These are phyloP conservation scores for Monomorium pharaonis DNA, from an alignment of 1,140 invertebrate species.

Conservation along the genomic window DNA sequence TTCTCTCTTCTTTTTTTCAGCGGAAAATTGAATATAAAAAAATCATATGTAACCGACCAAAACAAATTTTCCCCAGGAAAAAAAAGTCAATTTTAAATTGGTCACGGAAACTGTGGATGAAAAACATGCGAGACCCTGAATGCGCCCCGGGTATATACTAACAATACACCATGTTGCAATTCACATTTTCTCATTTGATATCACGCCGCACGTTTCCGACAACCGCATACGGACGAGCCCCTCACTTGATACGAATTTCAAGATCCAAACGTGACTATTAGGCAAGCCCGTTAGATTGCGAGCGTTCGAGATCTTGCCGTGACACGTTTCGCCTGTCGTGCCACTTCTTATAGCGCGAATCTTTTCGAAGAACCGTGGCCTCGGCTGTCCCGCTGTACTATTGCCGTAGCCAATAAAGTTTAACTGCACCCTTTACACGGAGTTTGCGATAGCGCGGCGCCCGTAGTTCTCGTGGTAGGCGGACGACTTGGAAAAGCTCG, in stretches of 20 bases:
- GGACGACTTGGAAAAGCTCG: slow-evolving; percentile 73
- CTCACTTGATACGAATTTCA: slow-evolving; percentile 28
- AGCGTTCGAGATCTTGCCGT: not conserved
- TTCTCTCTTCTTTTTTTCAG: not conserved
- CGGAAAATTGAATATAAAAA: slow-evolving; percentile 2
- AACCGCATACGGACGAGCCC: not conserved
- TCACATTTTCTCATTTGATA: slow-evolving; percentile 9
- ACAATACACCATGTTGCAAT: not conserved
- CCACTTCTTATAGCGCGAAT: slow-evolving; percentile 1
- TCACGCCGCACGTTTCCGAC: not conserved
- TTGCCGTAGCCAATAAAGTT: slow-evolving; percentile 70
- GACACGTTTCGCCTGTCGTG: slow-evolving; percentile 9
- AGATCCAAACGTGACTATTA: slow-evolving; percentile 33
- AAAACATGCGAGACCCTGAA: not conserved
- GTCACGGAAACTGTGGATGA: not conserved
- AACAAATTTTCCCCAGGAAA: not conserved
- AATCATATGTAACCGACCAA: not conserved
- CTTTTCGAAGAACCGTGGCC: slow-evolving; percentile 10
- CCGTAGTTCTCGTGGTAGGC: slow-evolving; percentile 54
- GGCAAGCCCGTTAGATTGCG: slow-evolving; percentile 12
- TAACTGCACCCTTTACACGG: slow-evolving; percentile 70
- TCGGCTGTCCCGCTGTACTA: slow-evolving; percentile 23
- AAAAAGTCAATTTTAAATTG: slow-evolving; percentile 21
- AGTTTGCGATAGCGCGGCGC: slow-evolving; percentile 65
- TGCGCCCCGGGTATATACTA: not conserved